A percentile compares a stretch with the other conserved stretches of the same genome.
These are phyloP conservation scores for Eristalis pertinax DNA, from an alignment of 2,888 invertebrate species.

Conservation along the genomic window DNA sequence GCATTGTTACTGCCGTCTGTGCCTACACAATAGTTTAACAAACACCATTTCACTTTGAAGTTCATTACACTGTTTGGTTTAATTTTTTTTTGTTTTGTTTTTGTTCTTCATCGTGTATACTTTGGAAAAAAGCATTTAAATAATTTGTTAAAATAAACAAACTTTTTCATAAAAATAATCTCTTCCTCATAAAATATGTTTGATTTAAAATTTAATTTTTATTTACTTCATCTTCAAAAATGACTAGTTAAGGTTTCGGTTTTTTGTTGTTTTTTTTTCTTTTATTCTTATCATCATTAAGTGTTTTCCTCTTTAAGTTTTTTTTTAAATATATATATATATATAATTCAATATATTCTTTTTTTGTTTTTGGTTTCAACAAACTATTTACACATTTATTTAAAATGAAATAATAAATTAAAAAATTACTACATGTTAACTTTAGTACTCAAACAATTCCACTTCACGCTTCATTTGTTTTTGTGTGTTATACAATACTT, in stretches of 20 bases:
- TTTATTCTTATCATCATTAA: neutral
- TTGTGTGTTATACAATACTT: constrained; percentile 69
- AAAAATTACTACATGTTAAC: constrained; percentile 69
- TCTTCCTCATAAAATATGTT: constrained; percentile 20
- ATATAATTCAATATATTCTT: constrained; percentile 27
- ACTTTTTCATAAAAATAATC: constrained; percentile 61
- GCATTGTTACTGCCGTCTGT: constrained; percentile 78
- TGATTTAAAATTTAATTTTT: constrained; percentile 15
- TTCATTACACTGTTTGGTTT: constrained; percentile 20
- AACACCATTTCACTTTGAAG: constrained; percentile 57
- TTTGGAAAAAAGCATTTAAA: constrained; percentile 67
- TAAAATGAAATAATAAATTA: constrained; percentile 59
- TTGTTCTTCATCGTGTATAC: constrained; percentile 53
- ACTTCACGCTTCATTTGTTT: constrained; percentile 63
- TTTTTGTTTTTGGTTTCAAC: constrained; percentile 66
- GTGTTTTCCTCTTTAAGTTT: neutral
- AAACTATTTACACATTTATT: constrained; percentile 70
- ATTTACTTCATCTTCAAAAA: constrained; percentile 25
- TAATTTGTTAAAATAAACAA: constrained; percentile 57
- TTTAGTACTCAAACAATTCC: constrained; percentile 71
- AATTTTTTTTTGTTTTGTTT: constrained; percentile 28
- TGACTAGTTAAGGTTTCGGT: constrained; percentile 8
- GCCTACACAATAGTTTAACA: constrained; percentile 80
- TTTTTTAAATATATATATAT: constrained; percentile 32
- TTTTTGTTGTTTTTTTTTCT: constrained; percentile 9